phyloP scores from a whole-genome alignment of 2,888 invertebrate genomes.

The Candidula unifasciata region DNA sequence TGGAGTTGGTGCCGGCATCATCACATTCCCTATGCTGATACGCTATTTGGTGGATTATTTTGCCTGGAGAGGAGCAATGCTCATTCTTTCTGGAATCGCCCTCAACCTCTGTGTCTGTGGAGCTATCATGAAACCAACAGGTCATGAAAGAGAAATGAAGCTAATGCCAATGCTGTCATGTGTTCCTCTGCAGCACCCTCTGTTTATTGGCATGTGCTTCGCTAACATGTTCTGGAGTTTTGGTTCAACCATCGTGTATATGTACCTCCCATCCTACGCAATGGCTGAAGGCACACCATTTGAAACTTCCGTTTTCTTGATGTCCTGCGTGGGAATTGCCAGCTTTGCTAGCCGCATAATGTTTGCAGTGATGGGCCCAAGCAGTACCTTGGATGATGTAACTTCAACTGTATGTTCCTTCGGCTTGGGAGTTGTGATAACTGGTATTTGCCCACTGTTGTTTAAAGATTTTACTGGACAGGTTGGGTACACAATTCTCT shows the following conservation, averaged over 20 bases:
- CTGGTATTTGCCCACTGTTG: conserved; percentile 72
- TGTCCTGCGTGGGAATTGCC: conserved; percentile 72
- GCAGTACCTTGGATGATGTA: conserved; percentile 73
- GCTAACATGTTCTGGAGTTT: conserved; percentile 76
- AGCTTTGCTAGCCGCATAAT: conserved; percentile 71
- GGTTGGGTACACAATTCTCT: conserved; percentile 73
- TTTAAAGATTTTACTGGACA: conserved; percentile 74
- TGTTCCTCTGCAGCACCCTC: conserved; percentile 68
- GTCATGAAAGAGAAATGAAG: conserved; percentile 56
- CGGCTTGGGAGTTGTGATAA: conserved; percentile 72
- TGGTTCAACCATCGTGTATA: conserved; percentile 73
- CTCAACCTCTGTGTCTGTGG: conserved; percentile 73
- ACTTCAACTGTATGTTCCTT: conserved; percentile 72
- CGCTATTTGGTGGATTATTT: conserved; percentile 65
- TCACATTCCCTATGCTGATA: conserved; percentile 71
- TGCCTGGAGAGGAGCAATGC: conserved; percentile 71
- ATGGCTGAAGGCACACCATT: conserved; percentile 67
- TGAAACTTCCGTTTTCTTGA: conserved; percentile 66
- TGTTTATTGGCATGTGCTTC: conserved; percentile 72
- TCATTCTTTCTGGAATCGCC: conserved; percentile 68
- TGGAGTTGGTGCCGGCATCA: conserved; percentile 72
- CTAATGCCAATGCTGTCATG: conserved; percentile 70
- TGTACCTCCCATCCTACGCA: conserved; percentile 73
- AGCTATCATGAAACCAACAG: conserved; percentile 66
- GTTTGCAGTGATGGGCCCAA: conserved; percentile 74